Evolutionary conservation across 2,113 vertebrate genomes (phyloP).

Genomic region (Holacanthus passer): DNA sequence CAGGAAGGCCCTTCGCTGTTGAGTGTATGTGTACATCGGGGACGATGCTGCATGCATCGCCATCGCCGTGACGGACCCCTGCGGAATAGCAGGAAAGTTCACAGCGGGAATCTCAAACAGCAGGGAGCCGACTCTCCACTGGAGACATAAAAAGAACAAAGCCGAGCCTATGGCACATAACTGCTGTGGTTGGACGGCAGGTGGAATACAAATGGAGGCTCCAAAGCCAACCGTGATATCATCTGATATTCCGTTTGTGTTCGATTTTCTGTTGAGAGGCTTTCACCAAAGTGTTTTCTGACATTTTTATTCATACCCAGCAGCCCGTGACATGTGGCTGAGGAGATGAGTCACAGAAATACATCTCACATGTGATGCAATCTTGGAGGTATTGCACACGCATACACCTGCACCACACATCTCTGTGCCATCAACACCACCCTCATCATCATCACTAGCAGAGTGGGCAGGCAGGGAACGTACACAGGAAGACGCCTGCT

Average conservation of each 20-base stretch:
- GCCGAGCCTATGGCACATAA: conserved; percentile 7
- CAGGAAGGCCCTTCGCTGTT: background rate
- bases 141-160: conserved; percentile 55
- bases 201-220: conserved; percentile 52
- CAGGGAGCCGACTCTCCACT: conserved; percentile 7
- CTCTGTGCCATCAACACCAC: background rate
- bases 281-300: conserved; percentile 40
- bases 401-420: background rate
- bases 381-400: conserved; percentile 11
- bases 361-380: conserved; percentile 35
- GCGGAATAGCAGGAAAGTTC: conserved; percentile 44
- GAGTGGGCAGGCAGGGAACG: background rate
- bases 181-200: conserved; percentile 13
- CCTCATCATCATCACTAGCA: conserved; percentile 14
- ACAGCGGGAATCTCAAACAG: conserved; percentile 65
- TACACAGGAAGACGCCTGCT: background rate
- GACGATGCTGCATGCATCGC: conserved; percentile 12
- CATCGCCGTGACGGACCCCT: conserved; percentile 27
- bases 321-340: conserved; percentile 11
- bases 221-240: conserved; percentile 8
- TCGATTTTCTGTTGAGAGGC: conserved; percentile 20
- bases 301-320: conserved; percentile 30
- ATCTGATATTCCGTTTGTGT: conserved; percentile 41
- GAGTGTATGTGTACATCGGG: conserved; percentile 24
- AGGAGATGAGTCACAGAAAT: conserved; percentile 53